Base-by-base conservation (phyloP, 1,140 invertebrate species). In the Drosophila yakuba region DNA sequence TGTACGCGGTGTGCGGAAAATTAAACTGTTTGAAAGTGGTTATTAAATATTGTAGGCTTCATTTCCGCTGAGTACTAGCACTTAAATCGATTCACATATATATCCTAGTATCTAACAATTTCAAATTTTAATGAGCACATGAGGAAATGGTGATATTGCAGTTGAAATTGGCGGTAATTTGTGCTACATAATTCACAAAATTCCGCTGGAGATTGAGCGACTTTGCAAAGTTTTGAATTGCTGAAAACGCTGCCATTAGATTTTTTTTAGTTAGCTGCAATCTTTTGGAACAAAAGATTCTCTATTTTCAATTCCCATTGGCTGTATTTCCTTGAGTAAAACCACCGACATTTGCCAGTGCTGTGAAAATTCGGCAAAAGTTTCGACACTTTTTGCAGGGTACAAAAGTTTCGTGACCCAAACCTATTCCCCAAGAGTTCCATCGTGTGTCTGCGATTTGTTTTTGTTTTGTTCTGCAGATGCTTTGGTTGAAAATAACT, bases 401-500 rank as follows among this genome's bases (percentile, higher is more conserved):
- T 68, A 68, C 11, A 25, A 68, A 48, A 35, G 35, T 57, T 68
- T 48, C 50, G 20, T 38, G 28, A 6, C 20, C 39, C 11, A 32
- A 51, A 32, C 12, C 38, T 47, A 68, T 55, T n/a, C 15, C 41
- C 23, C 62, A 45, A 56, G 47, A 68, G 64, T 32, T 68, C 47
- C 60, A 66, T 58, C 57, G 62, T 72, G 61, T 64, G 38, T 59
- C 35, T 66, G 39, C 38, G 43, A 38, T 58, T 60, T 50, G 50
- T 74, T 52, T 41, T 39, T 39, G 38, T 39, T 39, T 74, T 43
- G 44, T 52, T 78, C 50, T 86, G 78, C 83, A 88, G 72, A 86
- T 88, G 83, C 83, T 86, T 61, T 58, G 71, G 79, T 83, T 86
- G 61, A 86, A 86, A 86, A 86, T 86, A 88, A 73, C 83, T 88